phyloP scores from a whole-genome alignment of 2,888 invertebrate genomes.

The Scaptodrosophila latifasciaeformis region DNA sequence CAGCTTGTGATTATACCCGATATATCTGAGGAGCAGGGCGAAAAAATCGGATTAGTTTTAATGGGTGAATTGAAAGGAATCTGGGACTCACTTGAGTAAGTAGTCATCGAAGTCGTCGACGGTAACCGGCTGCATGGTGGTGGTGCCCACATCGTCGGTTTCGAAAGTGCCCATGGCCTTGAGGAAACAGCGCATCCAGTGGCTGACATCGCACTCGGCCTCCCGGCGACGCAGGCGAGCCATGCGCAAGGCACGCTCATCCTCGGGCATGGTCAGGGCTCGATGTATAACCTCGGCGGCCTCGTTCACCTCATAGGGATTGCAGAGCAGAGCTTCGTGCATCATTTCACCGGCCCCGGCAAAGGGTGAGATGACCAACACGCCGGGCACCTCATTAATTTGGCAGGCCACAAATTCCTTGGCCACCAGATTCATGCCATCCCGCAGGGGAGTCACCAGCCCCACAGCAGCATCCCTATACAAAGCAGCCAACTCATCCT shows the following conservation, averaged over 20 bases:
- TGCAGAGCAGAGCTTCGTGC: constrained; percentile 93
- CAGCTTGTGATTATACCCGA: constrained; percentile 89
- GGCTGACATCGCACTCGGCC: constrained; percentile 87
- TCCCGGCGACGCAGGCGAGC: constrained; percentile 88
- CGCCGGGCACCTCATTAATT: constrained; percentile 89
- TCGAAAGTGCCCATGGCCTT: constrained; percentile 90
- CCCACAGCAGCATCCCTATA: constrained; percentile 92
- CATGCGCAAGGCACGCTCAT: constrained; percentile 90
- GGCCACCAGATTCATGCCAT: constrained; percentile 94
- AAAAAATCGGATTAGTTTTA: constrained; percentile 28
- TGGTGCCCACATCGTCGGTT: constrained; percentile 88
- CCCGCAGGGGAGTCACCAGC: constrained; percentile 89
- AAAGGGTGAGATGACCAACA: constrained; percentile 91
- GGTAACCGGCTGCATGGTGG: constrained; percentile 92
- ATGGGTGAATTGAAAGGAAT: too few relatives aligned
- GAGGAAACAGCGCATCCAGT: constrained; percentile 92
- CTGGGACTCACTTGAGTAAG: constrained; percentile 82
- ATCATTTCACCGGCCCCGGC: constrained; percentile 95
- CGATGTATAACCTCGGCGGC: constrained; percentile 91
- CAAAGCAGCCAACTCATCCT: constrained; percentile 89
- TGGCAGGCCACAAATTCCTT: constrained; percentile 96
- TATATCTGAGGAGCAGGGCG: constrained; percentile 79
- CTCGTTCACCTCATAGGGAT: constrained; percentile 91
- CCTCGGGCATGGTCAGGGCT: constrained; percentile 92
- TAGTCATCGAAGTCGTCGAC: constrained; percentile 94